Conservation (phyloP, 2,888 invertebrate genomes). For the Polymixis flavicincta region DNA sequence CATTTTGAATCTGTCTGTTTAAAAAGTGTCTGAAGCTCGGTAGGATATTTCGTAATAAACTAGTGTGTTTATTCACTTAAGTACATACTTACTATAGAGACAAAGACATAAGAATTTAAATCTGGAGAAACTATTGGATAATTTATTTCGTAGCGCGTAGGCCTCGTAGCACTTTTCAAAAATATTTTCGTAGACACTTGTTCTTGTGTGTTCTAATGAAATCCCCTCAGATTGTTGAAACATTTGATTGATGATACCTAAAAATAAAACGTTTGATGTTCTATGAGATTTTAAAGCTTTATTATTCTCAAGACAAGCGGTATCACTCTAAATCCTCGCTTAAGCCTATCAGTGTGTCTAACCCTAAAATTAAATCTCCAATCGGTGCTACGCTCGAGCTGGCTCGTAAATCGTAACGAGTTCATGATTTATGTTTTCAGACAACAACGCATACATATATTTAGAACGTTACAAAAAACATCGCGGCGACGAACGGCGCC, state of each 20-base stretch:
- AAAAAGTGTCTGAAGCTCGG: background rate
- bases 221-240: slow-evolving; percentile 28
- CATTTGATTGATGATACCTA: slow-evolving; percentile 46
- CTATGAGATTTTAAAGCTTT: slow-evolving; percentile 46
- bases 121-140: background rate
- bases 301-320: slow-evolving; percentile 50
- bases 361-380: slow-evolving; percentile 85
- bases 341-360: slow-evolving; percentile 75
- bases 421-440: slow-evolving; percentile 87
- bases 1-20: slow-evolving; percentile 27
- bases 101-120: background rate
- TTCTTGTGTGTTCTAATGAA: slow-evolving; percentile 21
- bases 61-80: background rate
- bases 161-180: slow-evolving; percentile 1
- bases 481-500: slow-evolving; percentile 65
- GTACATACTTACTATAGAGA: too few relatives aligned
- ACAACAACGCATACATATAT: slow-evolving; percentile 77
- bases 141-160: slow-evolving; percentile 8
- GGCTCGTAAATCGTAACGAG: slow-evolving; percentile 89
- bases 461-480: slow-evolving; percentile 80
- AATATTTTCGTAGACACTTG: slow-evolving; percentile 9
- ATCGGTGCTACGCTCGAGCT: slow-evolving; percentile 82
- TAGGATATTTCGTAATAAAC: background rate
- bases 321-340: slow-evolving; percentile 69
- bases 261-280: slow-evolving; percentile 64